Evolutionary conservation across 1,140 invertebrate genomes (phyloP).

Genomic region (Drosophila pachea): DNA sequence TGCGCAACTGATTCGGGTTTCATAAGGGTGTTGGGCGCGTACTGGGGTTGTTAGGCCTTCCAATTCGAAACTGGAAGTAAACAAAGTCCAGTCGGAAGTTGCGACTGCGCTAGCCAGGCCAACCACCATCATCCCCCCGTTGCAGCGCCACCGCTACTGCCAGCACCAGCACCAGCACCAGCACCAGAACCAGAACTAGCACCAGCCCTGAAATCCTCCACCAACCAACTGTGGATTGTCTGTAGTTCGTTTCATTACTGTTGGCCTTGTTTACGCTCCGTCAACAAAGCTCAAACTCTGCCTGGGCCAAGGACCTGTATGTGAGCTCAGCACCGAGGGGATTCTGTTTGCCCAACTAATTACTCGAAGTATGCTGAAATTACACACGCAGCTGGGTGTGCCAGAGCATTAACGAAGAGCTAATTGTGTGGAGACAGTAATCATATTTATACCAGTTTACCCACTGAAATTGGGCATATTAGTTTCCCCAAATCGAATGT

Average conservation of each 20-base stretch:
- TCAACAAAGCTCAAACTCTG: constrained; percentile 48
- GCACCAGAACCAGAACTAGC: not conserved
- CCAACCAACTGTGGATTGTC: constrained; percentile 73
- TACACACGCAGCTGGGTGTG: constrained; percentile 22
- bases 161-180: no score
- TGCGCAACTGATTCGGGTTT: constrained; percentile 40
- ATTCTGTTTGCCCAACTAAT: constrained; percentile 60
- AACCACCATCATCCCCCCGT: not conserved
- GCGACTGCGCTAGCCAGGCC: constrained; percentile 40
- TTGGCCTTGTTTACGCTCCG: constrained; percentile 55
- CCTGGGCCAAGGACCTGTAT: constrained; percentile 22
- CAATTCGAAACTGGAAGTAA: constrained; percentile 66
- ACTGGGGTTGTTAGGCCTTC: constrained; percentile 37
- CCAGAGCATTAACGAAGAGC: constrained; percentile 17
- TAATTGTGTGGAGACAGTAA: not conserved
- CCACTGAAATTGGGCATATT: no score
- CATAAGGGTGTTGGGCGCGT: constrained; percentile 16
- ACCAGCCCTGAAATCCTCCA: constrained; percentile 15
- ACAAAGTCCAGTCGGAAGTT: constrained; percentile 58
- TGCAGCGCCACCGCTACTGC: no score
- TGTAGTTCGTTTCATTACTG: constrained; percentile 8
- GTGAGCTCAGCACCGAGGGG: constrained; percentile 29
- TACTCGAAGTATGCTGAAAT: constrained; percentile 32
- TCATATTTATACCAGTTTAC: no score
- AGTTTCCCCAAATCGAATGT: no score